A percentile compares a stretch with the other conserved stretches of the same genome.
Conservation (phyloP, 2,113 vertebrate genomes). For the Ictalurus furcatus region DNA sequence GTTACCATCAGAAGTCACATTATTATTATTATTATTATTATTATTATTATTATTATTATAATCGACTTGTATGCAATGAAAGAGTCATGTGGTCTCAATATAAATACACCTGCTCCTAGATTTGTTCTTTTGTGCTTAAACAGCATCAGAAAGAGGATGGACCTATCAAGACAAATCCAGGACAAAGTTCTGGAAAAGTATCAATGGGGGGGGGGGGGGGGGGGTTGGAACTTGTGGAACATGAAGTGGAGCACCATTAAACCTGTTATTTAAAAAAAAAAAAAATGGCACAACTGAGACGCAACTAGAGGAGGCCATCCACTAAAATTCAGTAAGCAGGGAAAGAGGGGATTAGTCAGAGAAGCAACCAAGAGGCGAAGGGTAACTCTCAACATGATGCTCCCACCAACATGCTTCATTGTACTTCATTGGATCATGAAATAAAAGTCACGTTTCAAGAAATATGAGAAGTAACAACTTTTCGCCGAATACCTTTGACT, state of each 20-base stretch:
- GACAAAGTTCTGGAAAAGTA: not conserved
- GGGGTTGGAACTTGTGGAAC: too few species aligned
- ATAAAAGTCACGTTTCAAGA: not conserved
- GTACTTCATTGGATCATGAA: too few species aligned
- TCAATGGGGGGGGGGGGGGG: not conserved
- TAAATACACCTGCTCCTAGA: not conserved
- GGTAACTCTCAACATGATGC: not conserved
- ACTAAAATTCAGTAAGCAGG: not conserved
- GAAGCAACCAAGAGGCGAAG: not conserved
- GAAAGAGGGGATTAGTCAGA: not conserved
- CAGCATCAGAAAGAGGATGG: not conserved
- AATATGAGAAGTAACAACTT: not conserved
- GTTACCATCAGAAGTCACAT: not conserved
- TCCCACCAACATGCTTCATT: not conserved
- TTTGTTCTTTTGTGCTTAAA: not conserved
- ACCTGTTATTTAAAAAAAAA: too few species aligned
- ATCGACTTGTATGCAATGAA: too few species aligned
- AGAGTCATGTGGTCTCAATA: not conserved
- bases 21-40: accelerated
- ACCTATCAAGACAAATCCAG: not conserved
- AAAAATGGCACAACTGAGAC: not conserved
- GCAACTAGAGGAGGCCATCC: not conserved
- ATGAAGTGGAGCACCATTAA: too few species aligned
- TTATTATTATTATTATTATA: accelerated
- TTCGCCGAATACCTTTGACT: not conserved